phyloP scores from a whole-genome alignment of 1,140 invertebrate species.

The Drosophila quadrilineata region DNA sequence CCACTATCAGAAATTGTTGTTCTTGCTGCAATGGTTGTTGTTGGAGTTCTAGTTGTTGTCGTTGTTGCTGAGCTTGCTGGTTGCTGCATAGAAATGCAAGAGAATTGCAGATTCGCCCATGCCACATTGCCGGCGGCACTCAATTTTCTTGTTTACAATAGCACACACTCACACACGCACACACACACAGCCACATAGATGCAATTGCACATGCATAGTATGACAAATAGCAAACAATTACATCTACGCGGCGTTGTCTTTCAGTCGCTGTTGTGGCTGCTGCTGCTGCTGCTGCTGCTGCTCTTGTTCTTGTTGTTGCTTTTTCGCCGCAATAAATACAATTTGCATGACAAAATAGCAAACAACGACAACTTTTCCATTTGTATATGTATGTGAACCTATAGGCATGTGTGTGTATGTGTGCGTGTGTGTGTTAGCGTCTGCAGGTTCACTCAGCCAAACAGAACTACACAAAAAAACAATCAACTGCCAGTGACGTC shows the following conservation, averaged over 20 bases:
- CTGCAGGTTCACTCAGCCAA: constrained; percentile 71
- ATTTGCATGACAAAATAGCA: constrained; percentile 79
- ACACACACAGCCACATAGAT: background rate
- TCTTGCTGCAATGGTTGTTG: background rate
- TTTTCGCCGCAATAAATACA: constrained; percentile 76
- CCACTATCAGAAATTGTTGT: no score
- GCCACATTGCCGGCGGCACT: constrained; percentile 46
- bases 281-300: constrained; percentile 34
- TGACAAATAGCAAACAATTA: constrained; percentile 76
- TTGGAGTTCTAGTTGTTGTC: background rate
- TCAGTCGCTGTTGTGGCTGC: constrained; percentile 14
- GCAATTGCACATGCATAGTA: constrained; percentile 25
- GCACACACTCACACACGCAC: background rate
- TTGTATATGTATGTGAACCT: constrained; percentile 15
- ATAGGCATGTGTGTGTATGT: constrained; percentile 3
- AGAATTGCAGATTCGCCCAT: constrained; percentile 33
- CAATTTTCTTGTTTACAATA: constrained; percentile 71
- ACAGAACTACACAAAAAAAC: constrained; percentile 74
- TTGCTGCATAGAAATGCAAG: constrained; percentile 26
- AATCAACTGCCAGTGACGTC: constrained; percentile 57
- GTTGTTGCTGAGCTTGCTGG: background rate
- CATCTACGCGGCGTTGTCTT: constrained; percentile 48
- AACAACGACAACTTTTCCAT: constrained; percentile 67
- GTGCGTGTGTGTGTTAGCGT: constrained; percentile 31
- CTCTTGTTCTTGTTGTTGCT: constrained; percentile 52